Conservation (phyloP, 1,140 invertebrate species). For the Drosophila hydei region DNA sequence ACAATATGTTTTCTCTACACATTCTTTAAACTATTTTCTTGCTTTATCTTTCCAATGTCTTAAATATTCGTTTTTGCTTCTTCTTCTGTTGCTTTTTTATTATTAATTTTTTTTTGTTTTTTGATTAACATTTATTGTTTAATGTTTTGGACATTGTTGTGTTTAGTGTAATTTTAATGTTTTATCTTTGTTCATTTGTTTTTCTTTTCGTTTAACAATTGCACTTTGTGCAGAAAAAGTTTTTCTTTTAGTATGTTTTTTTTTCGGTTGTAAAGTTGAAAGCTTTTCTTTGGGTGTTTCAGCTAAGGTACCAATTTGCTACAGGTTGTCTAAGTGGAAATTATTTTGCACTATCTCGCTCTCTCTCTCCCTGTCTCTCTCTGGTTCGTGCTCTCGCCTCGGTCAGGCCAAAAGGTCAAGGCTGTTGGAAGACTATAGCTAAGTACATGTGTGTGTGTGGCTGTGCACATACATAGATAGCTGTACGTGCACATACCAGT, state of each 20-base stretch:
- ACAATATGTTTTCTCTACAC: conserved; percentile 32
- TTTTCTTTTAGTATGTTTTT: conserved; percentile 9
- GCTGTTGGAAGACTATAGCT: conserved; percentile 74
- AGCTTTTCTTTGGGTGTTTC: conserved; percentile 68
- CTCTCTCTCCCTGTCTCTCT: no score
- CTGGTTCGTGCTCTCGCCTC: conserved; percentile 26
- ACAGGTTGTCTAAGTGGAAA: conserved; percentile 63
- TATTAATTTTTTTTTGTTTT: background rate
- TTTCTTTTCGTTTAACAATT: conserved; percentile 4
- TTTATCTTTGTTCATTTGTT: conserved; percentile 5
- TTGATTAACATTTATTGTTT: no score
- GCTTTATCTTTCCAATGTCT: background rate
- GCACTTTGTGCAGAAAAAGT: conserved; percentile 44
- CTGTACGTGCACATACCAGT: no score
- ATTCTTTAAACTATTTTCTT: conserved; percentile 12
- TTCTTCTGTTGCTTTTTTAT: no score
- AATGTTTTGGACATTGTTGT: conserved; percentile 33
- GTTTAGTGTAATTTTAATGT: conserved; percentile 17
- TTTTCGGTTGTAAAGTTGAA: conserved; percentile 52
- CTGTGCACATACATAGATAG: background rate
- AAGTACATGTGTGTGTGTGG: conserved; percentile 37
- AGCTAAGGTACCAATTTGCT: conserved; percentile 79
- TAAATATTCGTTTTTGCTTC: background rate
- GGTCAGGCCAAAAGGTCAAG: background rate
- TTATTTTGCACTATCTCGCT: conserved; percentile 26